Evolutionary conservation across 2,113 vertebrate genomes (phyloP).

Genomic region (Rattus rattus): DNA sequence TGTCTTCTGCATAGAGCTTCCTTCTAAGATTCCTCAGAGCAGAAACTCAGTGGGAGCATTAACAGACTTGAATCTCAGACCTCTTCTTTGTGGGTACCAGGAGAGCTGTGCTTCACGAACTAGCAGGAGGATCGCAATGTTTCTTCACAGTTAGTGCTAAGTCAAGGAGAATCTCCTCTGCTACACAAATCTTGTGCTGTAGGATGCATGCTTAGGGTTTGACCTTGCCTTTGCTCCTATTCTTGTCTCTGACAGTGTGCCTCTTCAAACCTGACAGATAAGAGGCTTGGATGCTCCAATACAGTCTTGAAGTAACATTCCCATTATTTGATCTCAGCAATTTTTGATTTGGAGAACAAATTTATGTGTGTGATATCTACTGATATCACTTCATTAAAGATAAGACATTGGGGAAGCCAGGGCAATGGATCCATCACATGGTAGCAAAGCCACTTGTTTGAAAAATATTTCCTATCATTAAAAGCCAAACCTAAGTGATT

Average conservation of each 20-base stretch:
- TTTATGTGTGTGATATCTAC: neutral
- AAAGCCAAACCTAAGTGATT: neutral
- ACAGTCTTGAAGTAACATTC: neutral
- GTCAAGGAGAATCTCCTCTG: neutral
- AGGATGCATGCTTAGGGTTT: neutral
- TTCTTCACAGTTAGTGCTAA: neutral
- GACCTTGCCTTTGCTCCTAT: neutral
- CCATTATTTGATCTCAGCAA: neutral
- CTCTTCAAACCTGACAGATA: neutral
- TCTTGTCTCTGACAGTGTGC: neutral
- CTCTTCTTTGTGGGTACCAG: neutral
- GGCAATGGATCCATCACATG: neutral
- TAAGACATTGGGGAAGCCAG: neutral
- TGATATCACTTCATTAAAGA: neutral
- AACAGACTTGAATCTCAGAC: neutral
- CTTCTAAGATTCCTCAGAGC: neutral
- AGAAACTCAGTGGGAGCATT: neutral
- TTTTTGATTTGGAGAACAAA: neutral
- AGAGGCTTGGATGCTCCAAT: neutral
- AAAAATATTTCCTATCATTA: neutral
- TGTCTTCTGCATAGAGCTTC: neutral
- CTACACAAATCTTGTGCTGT: rapidly evolving
- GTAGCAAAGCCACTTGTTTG: neutral
- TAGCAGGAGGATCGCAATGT: rapidly evolving
- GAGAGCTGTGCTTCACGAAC: neutral